Base-by-base conservation (phyloP, 1,140 invertebrate genomes). In the Drosophila virilis region DNA sequence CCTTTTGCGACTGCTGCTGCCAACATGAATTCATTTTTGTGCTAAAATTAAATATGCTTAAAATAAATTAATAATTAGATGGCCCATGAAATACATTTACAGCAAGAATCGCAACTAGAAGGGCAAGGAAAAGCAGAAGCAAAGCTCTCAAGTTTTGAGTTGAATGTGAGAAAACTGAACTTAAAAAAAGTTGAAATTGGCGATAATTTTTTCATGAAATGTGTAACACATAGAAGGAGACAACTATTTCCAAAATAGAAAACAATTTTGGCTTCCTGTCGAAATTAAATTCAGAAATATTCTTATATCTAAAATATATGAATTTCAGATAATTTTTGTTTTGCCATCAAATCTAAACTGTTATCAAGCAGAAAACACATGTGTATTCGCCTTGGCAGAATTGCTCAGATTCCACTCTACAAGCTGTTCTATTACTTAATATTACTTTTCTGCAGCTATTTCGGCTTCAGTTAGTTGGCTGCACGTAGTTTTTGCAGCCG, bases 21-120 rank as follows among this genome's bases (percentile, higher is more conserved):
- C 82, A 81, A 45, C 62, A 62, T 68, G 65, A 86, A 83, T 88
- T 83, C 70, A 88, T 72, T 88, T 88, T 77, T 74, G 59, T 66
- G 71, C 64, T 64, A 67, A 81, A 82, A 86, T 86, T 76, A 78
- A 86, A 82, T 88, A 86, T 86, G 78, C 72, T 86, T 65, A 76
- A 88, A 77, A 79, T 82, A 83, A 88, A 88, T 88, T 79, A 77
- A 73, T 74, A 79, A 86, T 86, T 71, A 77, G 75, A 33, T 43
- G 17, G 37, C 8, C n/a, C 52, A 54, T 43, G 13, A 33, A 22
- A 33, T n/a, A 60, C 61, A 57, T 37, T 40, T 45, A 15, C 52
- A 46, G 15, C 15, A 43, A n/a, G 12, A 50, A 48, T n/a, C n/a
- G 50, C 43, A 45, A 72, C 12, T 17, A 9, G 8, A 33, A 15